Base-by-base conservation (phyloP, 2,797 vertebrate genomes). In the Holocentrus rufus region DNA sequence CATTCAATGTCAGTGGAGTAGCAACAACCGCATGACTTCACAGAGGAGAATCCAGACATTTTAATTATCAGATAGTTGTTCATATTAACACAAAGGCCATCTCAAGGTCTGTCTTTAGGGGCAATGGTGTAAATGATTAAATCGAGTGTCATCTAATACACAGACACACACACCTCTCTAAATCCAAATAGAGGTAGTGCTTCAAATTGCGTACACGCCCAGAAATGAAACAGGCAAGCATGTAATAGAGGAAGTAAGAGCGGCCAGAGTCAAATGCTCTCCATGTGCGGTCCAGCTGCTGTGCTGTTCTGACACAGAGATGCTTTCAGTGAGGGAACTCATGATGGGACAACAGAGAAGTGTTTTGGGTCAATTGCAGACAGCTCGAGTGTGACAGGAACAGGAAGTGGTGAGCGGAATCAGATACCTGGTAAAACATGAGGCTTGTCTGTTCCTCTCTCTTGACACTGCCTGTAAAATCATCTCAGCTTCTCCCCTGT, bases 331-430 rank as follows among this genome's bases (percentile, higher is more conserved):
- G 57, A 80, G 59, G 68, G 56, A 62, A 31, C 25, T 44, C 57
- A 46, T 59, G 55, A 69, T 54, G 56, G 47, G 63, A 62, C 23
- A 58, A 56, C 7, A 72, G 50, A 79, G 42, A 44, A 22, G 75
- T 30, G 69, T 53, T 6, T 25, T 65, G 54, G 80, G 69, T 81
- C 70, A 76, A 53, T 1, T 74, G 49, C 75, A 87, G 73, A 65
- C 55, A 47, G 58, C 63, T 62, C 73, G 65, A 75, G 5, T 65
- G 27, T 66, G 83, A 87, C 88, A 91, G 89, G 88, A 91, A 93
- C 77, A 91, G 91, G 92, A 93, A 91, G 91, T 70, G 88, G 85
- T 81, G 68, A 91, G 2, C 55, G 58, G 44, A 73, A 42, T 20
- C 31, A 85, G 77, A 23, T 78, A 88, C 88, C 85, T 81, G 84